Conservation (phyloP, 2,797 vertebrate species). For the Peromyscus melanophrys region DNA sequence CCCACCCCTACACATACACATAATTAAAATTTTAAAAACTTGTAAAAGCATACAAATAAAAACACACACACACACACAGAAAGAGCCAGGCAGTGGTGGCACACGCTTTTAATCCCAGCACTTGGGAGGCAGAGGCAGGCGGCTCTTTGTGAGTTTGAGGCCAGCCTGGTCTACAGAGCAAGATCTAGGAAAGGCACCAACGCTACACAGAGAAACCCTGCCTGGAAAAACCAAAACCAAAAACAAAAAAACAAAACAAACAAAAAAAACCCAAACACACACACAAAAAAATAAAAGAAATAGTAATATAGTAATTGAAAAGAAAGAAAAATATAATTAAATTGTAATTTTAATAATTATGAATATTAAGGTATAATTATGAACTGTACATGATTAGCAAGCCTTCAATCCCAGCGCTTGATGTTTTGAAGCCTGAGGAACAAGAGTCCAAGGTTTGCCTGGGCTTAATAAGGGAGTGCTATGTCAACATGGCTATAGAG, state of each 20-base stretch:
- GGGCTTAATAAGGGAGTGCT: neutral
- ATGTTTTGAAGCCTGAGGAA: neutral
- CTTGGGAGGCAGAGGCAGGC: no score
- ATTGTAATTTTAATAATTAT: neutral
- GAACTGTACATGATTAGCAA: neutral
- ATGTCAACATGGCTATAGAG: neutral
- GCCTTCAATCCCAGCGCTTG: neutral
- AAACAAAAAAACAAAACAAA: neutral
- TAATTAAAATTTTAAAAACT: neutral
- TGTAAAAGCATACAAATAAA: neutral
- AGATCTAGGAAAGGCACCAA: no score
- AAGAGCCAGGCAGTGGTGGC: no score
- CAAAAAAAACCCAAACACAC: neutral
- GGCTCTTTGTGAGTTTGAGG: no score
- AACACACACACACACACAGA: neutral
- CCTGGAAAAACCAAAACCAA: no score
- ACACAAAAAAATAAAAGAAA: neutral
- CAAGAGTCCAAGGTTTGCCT: neutral
- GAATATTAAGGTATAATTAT: neutral
- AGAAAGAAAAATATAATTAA: neutral
- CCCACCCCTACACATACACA: neutral
- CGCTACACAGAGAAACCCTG: no score
- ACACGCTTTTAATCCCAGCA: no score
- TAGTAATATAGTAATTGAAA: neutral
- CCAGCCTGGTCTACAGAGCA: no score